Conservation (phyloP, 2,797 vertebrate genomes). For the Nasua narica region DNA sequence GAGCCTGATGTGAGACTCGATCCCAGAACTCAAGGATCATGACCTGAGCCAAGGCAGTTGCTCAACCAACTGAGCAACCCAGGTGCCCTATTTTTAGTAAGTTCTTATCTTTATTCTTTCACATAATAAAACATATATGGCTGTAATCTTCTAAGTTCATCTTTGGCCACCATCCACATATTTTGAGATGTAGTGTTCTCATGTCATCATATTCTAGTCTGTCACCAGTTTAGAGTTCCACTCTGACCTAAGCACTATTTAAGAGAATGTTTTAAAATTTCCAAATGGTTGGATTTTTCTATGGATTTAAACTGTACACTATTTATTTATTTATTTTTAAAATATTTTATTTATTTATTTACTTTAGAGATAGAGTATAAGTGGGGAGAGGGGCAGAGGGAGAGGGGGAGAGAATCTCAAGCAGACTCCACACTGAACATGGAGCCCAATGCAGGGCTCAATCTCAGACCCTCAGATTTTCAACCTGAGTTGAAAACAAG, state of each 20-base stretch:
- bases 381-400: background rate
- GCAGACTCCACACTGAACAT: background rate
- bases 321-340: background rate
- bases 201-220: background rate
- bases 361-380: background rate
- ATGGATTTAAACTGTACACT: background rate
- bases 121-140: background rate
- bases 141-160: background rate
- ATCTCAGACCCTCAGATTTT: background rate
- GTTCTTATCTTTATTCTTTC: background rate
- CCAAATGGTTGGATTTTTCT: background rate
- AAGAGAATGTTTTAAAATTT: background rate
- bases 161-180: background rate
- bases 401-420: background rate
- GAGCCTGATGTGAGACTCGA: too few relatives aligned
- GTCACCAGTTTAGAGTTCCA: background rate
- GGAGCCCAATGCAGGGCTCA: background rate
- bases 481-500: background rate
- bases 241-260: conserved; percentile 4
- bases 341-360: background rate
- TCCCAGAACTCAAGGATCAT: too few relatives aligned
- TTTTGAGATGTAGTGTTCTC: background rate
- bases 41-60: too few relatives aligned
- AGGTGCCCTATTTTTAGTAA: background rate
- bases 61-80: too few relatives aligned